A percentile compares a stretch with the other conserved stretches of the same genome.
Evolutionary conservation across 2,113 vertebrate species (phyloP).

Genomic region (Paedocypris sp.): DNA sequence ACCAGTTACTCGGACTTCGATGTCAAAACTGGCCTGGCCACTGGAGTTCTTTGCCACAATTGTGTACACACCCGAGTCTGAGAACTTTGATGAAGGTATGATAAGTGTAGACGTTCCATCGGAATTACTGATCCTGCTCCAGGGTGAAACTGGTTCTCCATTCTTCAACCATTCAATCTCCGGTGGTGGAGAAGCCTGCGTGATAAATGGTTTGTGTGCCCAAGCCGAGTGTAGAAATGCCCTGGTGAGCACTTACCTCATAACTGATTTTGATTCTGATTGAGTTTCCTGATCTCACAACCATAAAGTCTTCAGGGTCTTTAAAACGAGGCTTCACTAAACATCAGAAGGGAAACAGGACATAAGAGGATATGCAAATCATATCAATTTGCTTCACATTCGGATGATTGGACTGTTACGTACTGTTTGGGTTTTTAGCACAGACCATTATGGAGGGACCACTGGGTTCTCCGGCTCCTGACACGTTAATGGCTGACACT

Average conservation of each 20-base stretch:
- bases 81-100: slow-evolving; percentile 59
- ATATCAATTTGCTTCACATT: not conserved
- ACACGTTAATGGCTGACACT: slow-evolving; percentile 70
- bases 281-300: slow-evolving; percentile 65
- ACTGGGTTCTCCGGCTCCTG: slow-evolving; percentile 71
- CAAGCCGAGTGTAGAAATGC: not conserved
- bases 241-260: slow-evolving; percentile 55
- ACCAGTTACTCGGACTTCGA: slow-evolving; percentile 76
- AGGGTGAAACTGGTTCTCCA: slow-evolving; percentile 55
- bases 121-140: slow-evolving; percentile 49
- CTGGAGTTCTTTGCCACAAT: slow-evolving; percentile 57
- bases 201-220: not conserved
- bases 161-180: slow-evolving; percentile 75
- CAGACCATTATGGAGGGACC: slow-evolving; percentile 60
- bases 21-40: slow-evolving; percentile 59
- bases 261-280: slow-evolving; percentile 65
- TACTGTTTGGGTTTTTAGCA: slow-evolving; percentile 71
- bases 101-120: slow-evolving; percentile 66
- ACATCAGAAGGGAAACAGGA: slow-evolving; percentile 11
- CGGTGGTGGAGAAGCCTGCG: slow-evolving; percentile 64
- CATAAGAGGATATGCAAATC: not conserved
- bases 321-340: slow-evolving; percentile 69
- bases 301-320: slow-evolving; percentile 59
- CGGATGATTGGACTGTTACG: slow-evolving; percentile 37
- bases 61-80: slow-evolving; percentile 66